Percentiles rank a stretch among this genome's conserved stretches.
Evolutionary conservation across 2,797 vertebrate species (phyloP).

Genomic region (Ataeniobius toweri): DNA sequence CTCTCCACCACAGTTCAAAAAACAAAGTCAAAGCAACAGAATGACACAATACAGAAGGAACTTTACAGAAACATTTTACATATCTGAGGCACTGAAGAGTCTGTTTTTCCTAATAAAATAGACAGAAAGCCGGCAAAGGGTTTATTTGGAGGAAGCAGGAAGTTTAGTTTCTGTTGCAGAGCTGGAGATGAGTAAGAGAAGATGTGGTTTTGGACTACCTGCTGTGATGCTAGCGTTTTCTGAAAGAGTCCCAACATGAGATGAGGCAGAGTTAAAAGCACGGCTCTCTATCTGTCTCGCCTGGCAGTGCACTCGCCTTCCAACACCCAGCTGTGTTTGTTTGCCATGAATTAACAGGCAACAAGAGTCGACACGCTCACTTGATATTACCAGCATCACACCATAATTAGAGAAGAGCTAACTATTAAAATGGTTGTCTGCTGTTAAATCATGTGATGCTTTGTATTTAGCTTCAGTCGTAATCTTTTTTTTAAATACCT

Average conservation of each 20-base stretch:
- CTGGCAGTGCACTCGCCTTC: conserved; percentile 61
- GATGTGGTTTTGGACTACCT: conserved; percentile 26
- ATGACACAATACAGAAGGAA: neutral
- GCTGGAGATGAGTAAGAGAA: conserved; percentile 34
- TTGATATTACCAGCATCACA: conserved; percentile 74
- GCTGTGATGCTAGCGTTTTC: conserved; percentile 50
- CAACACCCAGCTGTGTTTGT: conserved; percentile 82
- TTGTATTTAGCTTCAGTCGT: conserved; percentile 56
- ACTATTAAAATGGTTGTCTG: conserved; percentile 66
- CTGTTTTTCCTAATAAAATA: neutral
- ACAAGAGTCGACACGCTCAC: conserved; percentile 69
- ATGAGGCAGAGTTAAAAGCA: conserved; percentile 55
- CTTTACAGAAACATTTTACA: neutral
- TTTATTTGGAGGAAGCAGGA: neutral
- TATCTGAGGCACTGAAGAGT: neutral
- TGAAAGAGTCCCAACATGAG: conserved; percentile 51
- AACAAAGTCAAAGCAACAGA: neutral
- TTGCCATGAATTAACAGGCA: conserved; percentile 79
- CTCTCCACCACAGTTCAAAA: neutral
- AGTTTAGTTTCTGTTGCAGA: conserved; percentile 7
- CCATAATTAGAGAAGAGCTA: conserved; percentile 74
- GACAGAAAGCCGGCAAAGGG: neutral
- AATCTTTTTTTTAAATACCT: conserved; percentile 47
- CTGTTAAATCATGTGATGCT: conserved; percentile 59
- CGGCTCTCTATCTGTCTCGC: conserved; percentile 53